Evolutionary conservation across 2,888 invertebrate species (phyloP).

Genomic region (Drosophila percnosoma): DNA sequence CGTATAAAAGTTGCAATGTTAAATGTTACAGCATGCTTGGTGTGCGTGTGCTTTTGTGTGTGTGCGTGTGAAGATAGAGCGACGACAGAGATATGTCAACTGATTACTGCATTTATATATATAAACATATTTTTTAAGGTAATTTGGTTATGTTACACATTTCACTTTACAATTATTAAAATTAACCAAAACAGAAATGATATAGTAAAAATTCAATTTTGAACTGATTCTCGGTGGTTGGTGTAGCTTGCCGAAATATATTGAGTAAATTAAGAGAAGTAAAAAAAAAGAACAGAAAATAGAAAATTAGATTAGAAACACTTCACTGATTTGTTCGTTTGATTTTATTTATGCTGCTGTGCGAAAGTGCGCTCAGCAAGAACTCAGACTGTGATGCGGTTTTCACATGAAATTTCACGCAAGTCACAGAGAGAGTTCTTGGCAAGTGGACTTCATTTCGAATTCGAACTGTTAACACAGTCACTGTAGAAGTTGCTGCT

Average conservation of each 20-base stretch:
- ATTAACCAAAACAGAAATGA: constrained; percentile 18
- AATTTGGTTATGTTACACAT: constrained; percentile 28
- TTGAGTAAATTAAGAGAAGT: constrained; percentile 5
- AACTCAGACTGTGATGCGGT: constrained; percentile 98
- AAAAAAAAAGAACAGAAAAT: constrained; percentile 9
- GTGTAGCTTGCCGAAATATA: constrained; percentile 57
- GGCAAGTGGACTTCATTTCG: constrained; percentile 83
- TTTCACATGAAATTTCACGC: constrained; percentile 86
- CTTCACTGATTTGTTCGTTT: constrained; percentile 9
- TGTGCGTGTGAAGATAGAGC: constrained; percentile 2
- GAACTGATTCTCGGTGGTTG: constrained; percentile 83
- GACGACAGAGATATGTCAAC: constrained; percentile 2
- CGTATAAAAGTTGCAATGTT: background rate
- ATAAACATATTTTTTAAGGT: background rate
- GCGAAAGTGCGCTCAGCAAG: constrained; percentile 89
- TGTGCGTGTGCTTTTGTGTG: constrained; percentile 6
- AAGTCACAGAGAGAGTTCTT: constrained; percentile 93
- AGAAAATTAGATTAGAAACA: background rate
- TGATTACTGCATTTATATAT: background rate
- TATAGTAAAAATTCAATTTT: constrained; percentile 76
- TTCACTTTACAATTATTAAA: constrained; percentile 26
- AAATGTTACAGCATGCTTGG: constrained; percentile 19
- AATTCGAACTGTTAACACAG: constrained; percentile 21
- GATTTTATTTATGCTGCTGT: constrained; percentile 74
- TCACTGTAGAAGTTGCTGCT: constrained; percentile 4